Conservation (phyloP, 2,113 vertebrate genomes). For the Apeltes quadracus region DNA sequence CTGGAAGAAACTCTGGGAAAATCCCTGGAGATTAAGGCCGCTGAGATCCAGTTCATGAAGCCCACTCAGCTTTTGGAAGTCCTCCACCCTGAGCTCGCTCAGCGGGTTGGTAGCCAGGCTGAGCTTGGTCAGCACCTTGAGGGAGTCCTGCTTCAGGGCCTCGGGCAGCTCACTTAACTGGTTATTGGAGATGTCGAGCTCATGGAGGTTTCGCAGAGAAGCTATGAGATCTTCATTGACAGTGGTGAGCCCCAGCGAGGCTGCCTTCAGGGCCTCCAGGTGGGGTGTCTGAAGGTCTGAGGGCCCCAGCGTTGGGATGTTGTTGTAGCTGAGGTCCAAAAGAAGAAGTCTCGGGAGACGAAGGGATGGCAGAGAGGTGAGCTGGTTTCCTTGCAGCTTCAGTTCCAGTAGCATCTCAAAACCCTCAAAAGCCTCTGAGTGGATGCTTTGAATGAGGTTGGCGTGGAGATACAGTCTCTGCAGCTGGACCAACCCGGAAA, state of each 20-base stretch:
- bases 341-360: slow-evolving; percentile 86
- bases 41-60: slow-evolving; percentile 92
- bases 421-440: slow-evolving; percentile 83
- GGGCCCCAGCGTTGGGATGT: slow-evolving; percentile 74
- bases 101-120: slow-evolving; percentile 86
- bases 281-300: slow-evolving; percentile 80
- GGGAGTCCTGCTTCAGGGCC: slow-evolving; percentile 74
- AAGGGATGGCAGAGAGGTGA: slow-evolving; percentile 80
- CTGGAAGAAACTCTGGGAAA: slow-evolving; percentile 82
- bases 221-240: slow-evolving; percentile 84
- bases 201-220: slow-evolving; percentile 85
- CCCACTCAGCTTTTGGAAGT: slow-evolving; percentile 81
- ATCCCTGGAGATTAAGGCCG: slow-evolving; percentile 86
- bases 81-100: slow-evolving; percentile 82
- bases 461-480: slow-evolving; percentile 90
- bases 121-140: slow-evolving; percentile 86
- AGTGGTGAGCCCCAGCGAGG: slow-evolving; percentile 82
- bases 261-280: slow-evolving; percentile 86
- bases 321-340: slow-evolving; percentile 89
- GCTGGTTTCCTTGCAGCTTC: slow-evolving; percentile 88
- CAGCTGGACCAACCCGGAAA: slow-evolving; percentile 85
- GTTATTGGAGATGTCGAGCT: slow-evolving; percentile 89
- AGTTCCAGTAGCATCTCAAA: slow-evolving; percentile 89
- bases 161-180: slow-evolving; percentile 80
- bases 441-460: slow-evolving; percentile 88